These are phyloP conservation scores for Gopherus evgoodei DNA, from an alignment of 2,113 vertebrate species.

Conservation along the genomic window DNA sequence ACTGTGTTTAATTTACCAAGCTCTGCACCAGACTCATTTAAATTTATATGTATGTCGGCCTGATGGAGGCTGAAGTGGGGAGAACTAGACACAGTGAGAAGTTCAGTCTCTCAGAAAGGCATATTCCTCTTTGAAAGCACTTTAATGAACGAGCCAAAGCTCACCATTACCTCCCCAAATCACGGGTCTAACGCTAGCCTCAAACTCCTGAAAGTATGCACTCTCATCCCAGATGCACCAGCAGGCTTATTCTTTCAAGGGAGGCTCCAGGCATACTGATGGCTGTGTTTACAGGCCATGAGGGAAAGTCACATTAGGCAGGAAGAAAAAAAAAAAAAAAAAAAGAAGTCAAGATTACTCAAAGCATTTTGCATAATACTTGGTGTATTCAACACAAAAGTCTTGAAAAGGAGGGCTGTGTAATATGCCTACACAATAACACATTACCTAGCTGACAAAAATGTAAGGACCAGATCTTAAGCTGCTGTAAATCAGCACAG, in stretches of 20 bases:
- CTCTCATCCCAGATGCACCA: neutral
- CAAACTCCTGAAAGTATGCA: conserved; percentile 17
- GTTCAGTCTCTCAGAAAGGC: neutral
- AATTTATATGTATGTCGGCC: conserved; percentile 28
- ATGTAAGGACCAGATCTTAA: neutral
- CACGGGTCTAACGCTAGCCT: neutral
- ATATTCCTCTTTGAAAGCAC: conserved; percentile 24
- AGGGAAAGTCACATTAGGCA: neutral
- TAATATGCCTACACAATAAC: neutral
- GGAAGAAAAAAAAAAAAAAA: neutral
- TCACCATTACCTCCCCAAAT: conserved; percentile 12
- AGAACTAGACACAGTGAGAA: neutral
- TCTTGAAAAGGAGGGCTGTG: neutral
- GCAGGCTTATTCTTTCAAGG: neutral
- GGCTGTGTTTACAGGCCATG: neutral
- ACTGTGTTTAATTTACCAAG: conserved; percentile 19
- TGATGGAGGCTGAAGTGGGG: neutral
- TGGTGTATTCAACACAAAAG: neutral
- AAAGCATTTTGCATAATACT: neutral
- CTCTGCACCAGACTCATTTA: neutral
- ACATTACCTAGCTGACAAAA: neutral
- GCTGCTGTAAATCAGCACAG: neutral
- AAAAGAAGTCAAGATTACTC: conserved; percentile 4
- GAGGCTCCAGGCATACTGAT: conserved; percentile 22
- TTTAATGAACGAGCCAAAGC: neutral